phyloP scores from a whole-genome alignment of 1,140 invertebrate genomes.

The Lepidurus packardi region DNA sequence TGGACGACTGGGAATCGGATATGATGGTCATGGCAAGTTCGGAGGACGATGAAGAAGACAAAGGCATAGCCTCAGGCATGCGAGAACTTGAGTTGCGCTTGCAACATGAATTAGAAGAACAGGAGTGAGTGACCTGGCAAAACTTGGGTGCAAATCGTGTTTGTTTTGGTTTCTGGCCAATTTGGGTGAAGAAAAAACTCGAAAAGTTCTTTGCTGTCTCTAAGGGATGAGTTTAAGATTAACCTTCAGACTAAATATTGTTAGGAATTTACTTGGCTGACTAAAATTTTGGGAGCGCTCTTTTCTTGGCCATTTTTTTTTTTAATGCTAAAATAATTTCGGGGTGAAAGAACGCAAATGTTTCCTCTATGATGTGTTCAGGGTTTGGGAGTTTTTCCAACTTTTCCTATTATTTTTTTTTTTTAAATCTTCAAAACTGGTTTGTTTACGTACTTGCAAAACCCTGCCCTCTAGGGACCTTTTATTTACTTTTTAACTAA shows the following conservation, averaged over 20 bases:
- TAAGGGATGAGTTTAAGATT: too few relatives aligned
- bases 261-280: too few relatives aligned
- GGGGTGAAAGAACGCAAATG: background rate
- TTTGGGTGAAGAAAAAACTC: background rate
- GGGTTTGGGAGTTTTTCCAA: background rate
- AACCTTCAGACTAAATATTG: too few relatives aligned
- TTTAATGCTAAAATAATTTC: background rate
- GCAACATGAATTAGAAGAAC: constrained; percentile 60
- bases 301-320: too few relatives aligned
- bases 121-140: constrained; percentile 44
- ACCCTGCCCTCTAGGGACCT: too few relatives aligned
- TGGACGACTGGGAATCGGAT: background rate
- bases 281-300: too few relatives aligned
- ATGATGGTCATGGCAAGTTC: constrained; percentile 27
- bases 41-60: constrained; percentile 59
- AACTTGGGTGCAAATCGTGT: background rate
- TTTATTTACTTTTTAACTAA: background rate
- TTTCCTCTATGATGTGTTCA: background rate
- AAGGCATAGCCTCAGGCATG: constrained; percentile 61
- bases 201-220: too few relatives aligned
- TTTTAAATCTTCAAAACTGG: too few relatives aligned
- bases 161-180: background rate
- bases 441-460: too few relatives aligned
- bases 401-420: constrained; percentile 8
- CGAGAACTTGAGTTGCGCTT: constrained; percentile 58